Evolutionary conservation across 2,113 vertebrate genomes (phyloP).

Genomic region (Antechinus flavipes): DNA sequence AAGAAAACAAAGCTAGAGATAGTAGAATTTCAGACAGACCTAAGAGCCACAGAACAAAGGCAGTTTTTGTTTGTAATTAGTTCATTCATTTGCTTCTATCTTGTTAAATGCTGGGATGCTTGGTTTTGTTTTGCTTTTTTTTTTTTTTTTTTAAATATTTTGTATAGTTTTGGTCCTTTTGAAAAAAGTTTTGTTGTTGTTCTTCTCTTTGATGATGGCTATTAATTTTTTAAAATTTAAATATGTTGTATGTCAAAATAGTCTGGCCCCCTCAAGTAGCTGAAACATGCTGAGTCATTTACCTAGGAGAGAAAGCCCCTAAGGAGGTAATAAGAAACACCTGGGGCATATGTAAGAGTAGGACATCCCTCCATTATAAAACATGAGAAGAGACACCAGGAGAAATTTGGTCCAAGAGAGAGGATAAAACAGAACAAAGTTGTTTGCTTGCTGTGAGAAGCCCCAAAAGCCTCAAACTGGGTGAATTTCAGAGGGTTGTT

Average conservation of each 20-base stretch:
- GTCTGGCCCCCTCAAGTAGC: slow-evolving; percentile 32
- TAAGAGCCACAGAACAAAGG: not conserved
- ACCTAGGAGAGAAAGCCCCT: not conserved
- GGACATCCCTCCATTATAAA: not conserved
- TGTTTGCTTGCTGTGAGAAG: not conserved
- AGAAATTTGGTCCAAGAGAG: not conserved
- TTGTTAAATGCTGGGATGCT: not conserved
- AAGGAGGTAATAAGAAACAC: not conserved
- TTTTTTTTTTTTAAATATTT: not conserved
- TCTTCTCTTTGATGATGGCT: not conserved
- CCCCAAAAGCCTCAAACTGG: not conserved
- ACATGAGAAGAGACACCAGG: not conserved
- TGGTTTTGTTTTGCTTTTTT: no score
- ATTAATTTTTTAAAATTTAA: not conserved
- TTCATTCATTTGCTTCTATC: not conserved
- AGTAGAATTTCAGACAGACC: not conserved
- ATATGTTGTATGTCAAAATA: not conserved
- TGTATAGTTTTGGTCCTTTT: not conserved
- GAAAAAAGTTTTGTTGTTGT: not conserved
- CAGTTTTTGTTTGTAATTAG: not conserved
- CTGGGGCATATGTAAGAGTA: not conserved
- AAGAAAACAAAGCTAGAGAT: not conserved
- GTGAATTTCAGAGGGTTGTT: not conserved
- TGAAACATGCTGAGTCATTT: slow-evolving; percentile 53
- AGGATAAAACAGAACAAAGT: not conserved